Base-by-base conservation (phyloP, 2,113 vertebrate species). In the Argyrosomus japonicus region DNA sequence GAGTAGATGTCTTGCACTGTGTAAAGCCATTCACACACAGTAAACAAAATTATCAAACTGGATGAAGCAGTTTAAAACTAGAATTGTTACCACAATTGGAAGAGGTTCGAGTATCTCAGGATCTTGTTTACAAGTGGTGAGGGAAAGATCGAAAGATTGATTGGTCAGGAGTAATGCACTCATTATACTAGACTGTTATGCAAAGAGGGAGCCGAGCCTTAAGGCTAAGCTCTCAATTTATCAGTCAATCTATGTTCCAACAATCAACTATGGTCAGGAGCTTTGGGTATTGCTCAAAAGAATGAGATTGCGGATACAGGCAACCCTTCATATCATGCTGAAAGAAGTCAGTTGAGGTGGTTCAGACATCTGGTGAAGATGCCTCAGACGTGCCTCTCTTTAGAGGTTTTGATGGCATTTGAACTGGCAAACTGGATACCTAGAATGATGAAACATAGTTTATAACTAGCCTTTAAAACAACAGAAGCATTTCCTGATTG, bases 171-270 rank as follows among this genome's bases (percentile, higher is more conserved):
- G 6, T 25, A 23, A 40, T 40, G 36, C 36, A 40, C 36, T 40
- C 7, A 40, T 15, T 36, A n/a, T 19, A 15, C 62, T 63, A 43
- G 21, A 64, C 29, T 21, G 36, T 43, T 63, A 36, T 43, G 5
- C n/a, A 21, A n/a, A 40, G 19, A 63, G 17, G 32, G 4, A 40
- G 32, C 29, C 12, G 60, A 40, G 17, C 61, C 19, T 36, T 61
- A 17, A 27, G 25, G 25, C 25, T 15, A 60, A 78, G 64, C 43
- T 69, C 15, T 69, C 21, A n/a, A 60, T 17, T 61, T 51, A 69
- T 65, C 43, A 47, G 75, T 45, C 51, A 32, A 50, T 62, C 47
- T 53, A 40, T 0, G 14, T 61, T 78, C n/a, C 47, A 62, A 69
- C 29, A 25, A 21, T 62, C 48, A 71, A 23, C 48, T 63, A 5